Base-by-base conservation (phyloP, 2,888 invertebrate species). In the Heteromurus nitidus region DNA sequence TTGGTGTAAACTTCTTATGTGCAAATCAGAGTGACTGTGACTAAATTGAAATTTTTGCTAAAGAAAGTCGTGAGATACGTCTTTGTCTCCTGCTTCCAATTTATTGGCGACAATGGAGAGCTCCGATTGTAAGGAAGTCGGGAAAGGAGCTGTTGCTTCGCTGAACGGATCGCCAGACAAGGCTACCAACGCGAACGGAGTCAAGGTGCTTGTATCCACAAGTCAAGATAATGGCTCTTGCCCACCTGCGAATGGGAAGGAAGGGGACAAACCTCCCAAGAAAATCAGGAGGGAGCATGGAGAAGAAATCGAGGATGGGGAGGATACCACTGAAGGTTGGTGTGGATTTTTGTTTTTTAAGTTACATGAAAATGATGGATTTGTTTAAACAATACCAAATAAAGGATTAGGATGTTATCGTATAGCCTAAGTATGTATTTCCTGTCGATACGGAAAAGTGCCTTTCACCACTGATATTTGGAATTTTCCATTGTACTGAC, bases 111-210 rank as follows among this genome's bases (percentile, higher is more conserved):
- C 16, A 44, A 79, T 79, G 79, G 72, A 79, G 55, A 70, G 28
- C 50, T 20, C 42, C 0, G 65, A 65, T 65, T 18, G 22, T 36
- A 36, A 53, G 28, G 79, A 65, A 70, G 64, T 69, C 24, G 79
- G 70, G 28, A 79, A 79, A 55, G 79, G 72, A 26, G 3, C 64
- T 55, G 65, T 55, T 47, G 50, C 50, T 13, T 1, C 28, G 5
- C 20, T 76, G 9, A 76, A 76, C 20, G 77, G 77, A 16, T n/a
- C 62, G 26, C 58, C 76, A 20, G 47, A 58, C 31, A 13, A 55
- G 28, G 44, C 7, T 16, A 24, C 69, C 22, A 79, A 70, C 24
- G 70, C 9, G 79, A 20, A 26, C 42, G 42, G n/a, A 55, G 28
- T 1, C 50, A 53, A 44, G 47, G 20, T 28, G n/a, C n/a, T n/a